Evolutionary conservation across 2,113 vertebrate species (phyloP).

Genomic region (Chinchilla lanigera): DNA sequence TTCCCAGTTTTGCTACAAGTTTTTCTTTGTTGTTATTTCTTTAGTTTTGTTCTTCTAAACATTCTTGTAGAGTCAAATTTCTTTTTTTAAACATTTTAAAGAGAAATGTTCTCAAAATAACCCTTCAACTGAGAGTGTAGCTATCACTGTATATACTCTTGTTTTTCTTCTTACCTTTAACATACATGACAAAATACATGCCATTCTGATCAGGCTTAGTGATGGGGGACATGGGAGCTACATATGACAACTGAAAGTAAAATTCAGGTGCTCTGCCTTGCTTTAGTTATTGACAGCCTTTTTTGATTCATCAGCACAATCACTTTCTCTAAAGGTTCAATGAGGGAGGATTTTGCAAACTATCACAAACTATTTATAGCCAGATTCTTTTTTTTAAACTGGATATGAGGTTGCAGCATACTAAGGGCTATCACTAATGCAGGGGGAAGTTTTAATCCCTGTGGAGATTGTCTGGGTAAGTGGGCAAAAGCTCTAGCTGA

Average conservation of each 20-base stretch:
- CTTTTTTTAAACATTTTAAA: not conserved
- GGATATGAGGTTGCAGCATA: not conserved
- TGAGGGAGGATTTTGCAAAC: conserved; percentile 47
- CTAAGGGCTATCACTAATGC: conserved; percentile 17
- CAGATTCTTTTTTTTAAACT: not conserved
- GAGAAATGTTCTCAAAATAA: not conserved
- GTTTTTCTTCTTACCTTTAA: conserved; percentile 42
- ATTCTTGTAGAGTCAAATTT: conserved; percentile 22
- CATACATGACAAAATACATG: not conserved
- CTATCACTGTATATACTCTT: not conserved
- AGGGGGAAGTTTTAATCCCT: conserved; percentile 13
- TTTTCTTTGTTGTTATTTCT: not conserved
- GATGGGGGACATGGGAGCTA: not conserved
- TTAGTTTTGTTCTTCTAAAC: not conserved
- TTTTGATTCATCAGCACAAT: conserved; percentile 2
- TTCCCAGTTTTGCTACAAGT: conserved; percentile 10
- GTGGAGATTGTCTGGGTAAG: not conserved
- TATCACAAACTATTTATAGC: conserved; percentile 25
- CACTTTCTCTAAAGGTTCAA: not conserved
- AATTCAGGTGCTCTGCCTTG: not conserved
- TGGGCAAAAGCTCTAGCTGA: conserved; percentile 53
- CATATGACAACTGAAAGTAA: not conserved
- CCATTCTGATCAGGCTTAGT: not conserved
- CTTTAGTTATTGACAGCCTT: not conserved
- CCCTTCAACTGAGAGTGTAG: not conserved